These are phyloP conservation scores for Malurus leucopterus DNA, from an alignment of 2,797 vertebrate species.

Conservation along the genomic window DNA sequence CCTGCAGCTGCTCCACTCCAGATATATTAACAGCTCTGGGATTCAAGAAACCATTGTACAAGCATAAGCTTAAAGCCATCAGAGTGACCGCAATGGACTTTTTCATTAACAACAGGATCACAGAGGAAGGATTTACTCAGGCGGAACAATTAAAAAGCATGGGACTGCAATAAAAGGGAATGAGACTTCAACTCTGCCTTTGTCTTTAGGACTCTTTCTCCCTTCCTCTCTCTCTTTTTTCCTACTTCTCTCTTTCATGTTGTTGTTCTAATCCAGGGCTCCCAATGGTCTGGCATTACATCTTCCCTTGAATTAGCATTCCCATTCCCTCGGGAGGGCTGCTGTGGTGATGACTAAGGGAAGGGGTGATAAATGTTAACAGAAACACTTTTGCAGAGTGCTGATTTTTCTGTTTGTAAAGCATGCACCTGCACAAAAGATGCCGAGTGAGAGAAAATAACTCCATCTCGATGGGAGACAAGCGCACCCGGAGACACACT, in stretches of 20 bases:
- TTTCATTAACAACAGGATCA: conserved; percentile 52
- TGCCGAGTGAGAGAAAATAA: conserved; percentile 56
- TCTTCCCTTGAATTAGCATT: conserved; percentile 67
- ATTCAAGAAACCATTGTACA: conserved; percentile 49
- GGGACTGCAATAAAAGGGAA: conserved; percentile 36
- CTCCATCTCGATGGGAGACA: conserved; percentile 47
- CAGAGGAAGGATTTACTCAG: conserved; percentile 38
- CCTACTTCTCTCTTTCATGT: neutral
- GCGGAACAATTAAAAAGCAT: conserved; percentile 48
- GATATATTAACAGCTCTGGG: conserved; percentile 51
- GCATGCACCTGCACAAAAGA: conserved; percentile 66
- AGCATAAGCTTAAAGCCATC: conserved; percentile 41
- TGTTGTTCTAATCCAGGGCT: conserved; percentile 11
- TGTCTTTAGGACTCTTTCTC: conserved; percentile 5
- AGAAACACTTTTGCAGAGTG: conserved; percentile 71
- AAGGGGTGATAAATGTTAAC: conserved; percentile 76
- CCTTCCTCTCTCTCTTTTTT: neutral
- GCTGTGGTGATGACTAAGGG: conserved; percentile 67
- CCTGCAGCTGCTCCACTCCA: conserved; percentile 52
- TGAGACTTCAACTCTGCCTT: conserved; percentile 11
- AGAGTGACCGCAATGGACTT: conserved; percentile 39
- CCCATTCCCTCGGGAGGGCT: conserved; percentile 28
- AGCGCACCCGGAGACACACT: neutral
- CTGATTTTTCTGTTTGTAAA: conserved; percentile 72
- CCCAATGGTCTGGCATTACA: conserved; percentile 47